Conservation (phyloP, 2,888 invertebrate genomes). For the Drosophila eohydei region DNA sequence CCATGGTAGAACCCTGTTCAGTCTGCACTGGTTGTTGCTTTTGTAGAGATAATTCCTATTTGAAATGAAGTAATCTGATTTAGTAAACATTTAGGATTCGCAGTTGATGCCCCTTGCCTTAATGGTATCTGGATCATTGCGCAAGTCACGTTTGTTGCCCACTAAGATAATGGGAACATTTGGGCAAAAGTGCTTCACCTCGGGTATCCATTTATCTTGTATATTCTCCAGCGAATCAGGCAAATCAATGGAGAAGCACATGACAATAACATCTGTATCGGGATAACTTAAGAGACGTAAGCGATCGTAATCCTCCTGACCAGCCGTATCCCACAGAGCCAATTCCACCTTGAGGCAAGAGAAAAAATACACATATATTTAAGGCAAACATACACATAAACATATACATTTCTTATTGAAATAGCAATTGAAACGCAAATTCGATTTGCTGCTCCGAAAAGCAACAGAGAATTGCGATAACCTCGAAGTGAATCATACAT, state of each 20-base stretch:
- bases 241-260: constrained; percentile 99
- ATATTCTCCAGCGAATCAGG: constrained; percentile 99
- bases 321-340: constrained; percentile 98
- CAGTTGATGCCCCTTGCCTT: constrained; percentile 84
- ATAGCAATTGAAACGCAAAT: constrained; percentile 22
- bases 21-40: constrained; percentile 98
- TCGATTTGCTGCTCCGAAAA: constrained; percentile 13
- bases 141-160: constrained; percentile 98
- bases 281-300: constrained; percentile 97
- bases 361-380: neutral
- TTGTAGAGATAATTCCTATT: constrained; percentile 94
- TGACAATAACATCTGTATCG: constrained; percentile 99
- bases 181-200: constrained; percentile 98
- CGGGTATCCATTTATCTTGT: constrained; percentile 99
- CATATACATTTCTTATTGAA: neutral
- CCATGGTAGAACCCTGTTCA: constrained; percentile 98
- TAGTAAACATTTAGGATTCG: neutral
- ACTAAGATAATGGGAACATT: constrained; percentile 99
- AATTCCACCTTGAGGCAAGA: constrained; percentile 89
- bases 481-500: constrained; percentile 39
- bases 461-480: constrained; percentile 17
- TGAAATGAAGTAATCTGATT: neutral
- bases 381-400: neutral
- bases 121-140: constrained; percentile 96
- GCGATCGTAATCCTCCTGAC: constrained; percentile 98